A percentile compares a stretch with the other conserved stretches of the same genome.
These are phyloP conservation scores for Schizaphis graminum DNA, from an alignment of 2,888 invertebrate species.

Conservation along the genomic window DNA sequence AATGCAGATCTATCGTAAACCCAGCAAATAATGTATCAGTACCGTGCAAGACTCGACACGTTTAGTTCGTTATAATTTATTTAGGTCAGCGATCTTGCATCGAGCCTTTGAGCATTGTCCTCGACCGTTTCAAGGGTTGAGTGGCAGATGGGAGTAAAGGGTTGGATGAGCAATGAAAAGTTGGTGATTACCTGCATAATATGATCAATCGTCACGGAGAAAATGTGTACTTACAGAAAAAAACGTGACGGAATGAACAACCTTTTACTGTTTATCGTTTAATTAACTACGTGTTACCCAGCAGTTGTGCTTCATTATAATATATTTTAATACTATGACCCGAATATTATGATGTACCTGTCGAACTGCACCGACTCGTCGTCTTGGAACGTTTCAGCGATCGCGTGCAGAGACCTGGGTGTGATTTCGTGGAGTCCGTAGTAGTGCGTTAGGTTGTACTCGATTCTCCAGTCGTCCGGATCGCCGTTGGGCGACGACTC, in stretches of 20 bases:
- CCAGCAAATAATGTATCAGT: too few species aligned
- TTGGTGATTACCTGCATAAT: background rate
- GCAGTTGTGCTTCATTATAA: background rate
- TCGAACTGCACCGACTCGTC: slow-evolving; percentile 79
- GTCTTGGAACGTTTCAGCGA: slow-evolving; percentile 85
- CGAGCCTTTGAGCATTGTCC: background rate
- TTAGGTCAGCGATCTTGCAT: background rate
- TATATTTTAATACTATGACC: background rate
- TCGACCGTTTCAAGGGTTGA: background rate
- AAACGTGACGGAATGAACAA: background rate
- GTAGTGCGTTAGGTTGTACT: slow-evolving; percentile 89
- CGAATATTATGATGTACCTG: slow-evolving; percentile 75
- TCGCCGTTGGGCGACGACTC: slow-evolving; percentile 74
- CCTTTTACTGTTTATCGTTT: background rate
- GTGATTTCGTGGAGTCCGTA: slow-evolving; percentile 82
- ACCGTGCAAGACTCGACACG: background rate
- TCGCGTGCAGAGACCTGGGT: slow-evolving; percentile 81
- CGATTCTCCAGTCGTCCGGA: slow-evolving; percentile 84
- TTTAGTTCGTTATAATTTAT: background rate
- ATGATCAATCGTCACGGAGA: background rate
- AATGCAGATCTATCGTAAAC: background rate
- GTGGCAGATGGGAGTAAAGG: background rate
- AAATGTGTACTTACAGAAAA: background rate
- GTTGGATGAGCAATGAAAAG: background rate
- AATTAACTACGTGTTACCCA: background rate